Evolutionary conservation across 2,888 invertebrate species (phyloP), one percentile per base, ranked within the genome.

Genomic region (Cosmorhoe ocellata): DNA sequence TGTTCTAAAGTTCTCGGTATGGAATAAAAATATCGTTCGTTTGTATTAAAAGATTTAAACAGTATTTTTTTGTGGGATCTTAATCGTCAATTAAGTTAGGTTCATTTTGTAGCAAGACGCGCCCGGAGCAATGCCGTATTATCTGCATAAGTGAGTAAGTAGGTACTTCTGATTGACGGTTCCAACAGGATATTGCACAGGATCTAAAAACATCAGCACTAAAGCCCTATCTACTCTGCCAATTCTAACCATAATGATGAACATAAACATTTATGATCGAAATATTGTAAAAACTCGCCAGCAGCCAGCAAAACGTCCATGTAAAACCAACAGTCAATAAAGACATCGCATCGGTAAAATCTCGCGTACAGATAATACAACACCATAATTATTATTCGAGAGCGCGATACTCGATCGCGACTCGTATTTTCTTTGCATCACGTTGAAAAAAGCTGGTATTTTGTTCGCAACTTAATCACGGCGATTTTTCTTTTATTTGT

Each of bases 281-380:
- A 46, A 50, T 55, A 46, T 41, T 33, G 5, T 9, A 27, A 34
- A 13, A 10, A 27, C 38, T 6, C 8, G 42, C 54, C 44, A 28
- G 42, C 40, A 39, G 26, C 39, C 33, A 55, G 44, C 50, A 55
- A 41, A 51, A 36, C 40, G 32, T 54, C 50, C 46, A 43, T 52
- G 54, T 52, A 56, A 56, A 74, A 64, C 58, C 54, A 69, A 71
- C 71, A 75, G 51, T 68, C 73, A 76, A 81, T 82, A 81, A 80
- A 82, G 81, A 79, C 78, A 81, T 83, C 79, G 69, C 78, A 81
- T 83, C 79, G 69, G 64, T 67, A 63, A 77, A 81, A 79, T 81
- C 81, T 80, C 71, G 65, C 64, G 64, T 51, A 66, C 67, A 75
- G 81, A 81, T 82, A 82, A 76, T 61, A 67, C 70, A 64, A 67